Evolutionary conservation across 2,797 vertebrate species (phyloP), one percentile per base, ranked within the genome.

Genomic region (Sylvia borin): DNA sequence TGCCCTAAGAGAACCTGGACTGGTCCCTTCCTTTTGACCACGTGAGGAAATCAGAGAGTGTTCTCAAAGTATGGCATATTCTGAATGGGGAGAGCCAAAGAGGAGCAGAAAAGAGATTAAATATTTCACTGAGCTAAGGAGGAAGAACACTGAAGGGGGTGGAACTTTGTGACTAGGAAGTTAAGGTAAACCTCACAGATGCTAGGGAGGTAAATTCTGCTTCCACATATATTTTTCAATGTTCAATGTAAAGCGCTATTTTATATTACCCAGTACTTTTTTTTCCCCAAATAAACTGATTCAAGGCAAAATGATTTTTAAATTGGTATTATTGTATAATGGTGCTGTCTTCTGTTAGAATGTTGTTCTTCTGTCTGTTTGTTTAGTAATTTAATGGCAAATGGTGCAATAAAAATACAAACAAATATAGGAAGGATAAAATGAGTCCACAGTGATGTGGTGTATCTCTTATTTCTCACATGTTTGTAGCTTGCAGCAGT

Each of bases 121-220:
- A 58, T 51, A 73, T 79, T 96, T 89, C 51, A 31, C 76, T 66
- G 47, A 81, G 18, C 20, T 73, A 85, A 85, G 32, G 47, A 67
- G 13, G 26, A 85, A 80, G 31, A 75, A 29, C 47, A 45, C 7
- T 53, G 16, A 12, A 61, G 13, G 17, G 31, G n/a, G 57, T 11
- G 65, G 47, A 62, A 54, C 11, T 58, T 76, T 29, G 50, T 61
- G 38, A 43, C 42, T n/a, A 65, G 38, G 43, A 78, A 76, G 25
- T 19, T 34, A 66, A 68, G 8, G n/a, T 70, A 76, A 91, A 65
- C 14, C 20, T 95, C 6, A 5, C 24, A 48, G 64, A 29, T 31
- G n/a, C 16, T 18, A 76, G 15, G 21, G 26, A 62, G 3, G 24
- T 55, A 73, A 79, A 87, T 82, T 85, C 51, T 85, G 27, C 43